A percentile compares a stretch with the other conserved stretches of the same genome.
Conservation (phyloP, 1,140 invertebrate species). For the Yoshiicerus persimilis region DNA sequence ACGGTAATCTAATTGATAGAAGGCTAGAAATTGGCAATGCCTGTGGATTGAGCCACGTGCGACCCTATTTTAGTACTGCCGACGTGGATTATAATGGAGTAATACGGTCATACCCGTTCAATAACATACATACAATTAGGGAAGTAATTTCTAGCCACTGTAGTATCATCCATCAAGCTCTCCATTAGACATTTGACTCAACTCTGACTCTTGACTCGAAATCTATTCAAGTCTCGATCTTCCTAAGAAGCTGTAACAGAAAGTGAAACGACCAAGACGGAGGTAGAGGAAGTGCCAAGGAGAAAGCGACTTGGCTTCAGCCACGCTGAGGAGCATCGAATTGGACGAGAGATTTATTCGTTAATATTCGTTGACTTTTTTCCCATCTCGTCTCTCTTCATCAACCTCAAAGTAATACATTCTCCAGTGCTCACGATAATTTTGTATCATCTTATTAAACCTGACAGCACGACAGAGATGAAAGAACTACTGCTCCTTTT, state of each 20-base stretch:
- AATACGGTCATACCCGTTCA: too few relatives aligned
- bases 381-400: neutral
- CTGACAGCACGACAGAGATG: too few relatives aligned
- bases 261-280: neutral
- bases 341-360: neutral
- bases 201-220: neutral
- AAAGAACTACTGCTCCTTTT: too few relatives aligned
- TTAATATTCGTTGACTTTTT: neutral
- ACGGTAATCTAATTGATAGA: too few relatives aligned
- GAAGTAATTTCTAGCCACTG: neutral
- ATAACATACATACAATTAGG: neutral
- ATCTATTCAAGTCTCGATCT: neutral
- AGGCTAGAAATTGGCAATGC: too few relatives aligned
- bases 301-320: neutral
- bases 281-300: neutral
- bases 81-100: too few relatives aligned
- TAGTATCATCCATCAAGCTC: neutral
- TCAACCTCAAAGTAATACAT: neutral
- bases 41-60: too few relatives aligned
- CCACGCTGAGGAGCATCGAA: neutral
- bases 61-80: too few relatives aligned
- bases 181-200: neutral
- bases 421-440: neutral
- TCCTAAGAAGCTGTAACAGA: neutral
- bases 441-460: neutral